These are phyloP conservation scores for Mycogona germanica DNA, from an alignment of 2,888 invertebrate genomes.

Conservation along the genomic window DNA sequence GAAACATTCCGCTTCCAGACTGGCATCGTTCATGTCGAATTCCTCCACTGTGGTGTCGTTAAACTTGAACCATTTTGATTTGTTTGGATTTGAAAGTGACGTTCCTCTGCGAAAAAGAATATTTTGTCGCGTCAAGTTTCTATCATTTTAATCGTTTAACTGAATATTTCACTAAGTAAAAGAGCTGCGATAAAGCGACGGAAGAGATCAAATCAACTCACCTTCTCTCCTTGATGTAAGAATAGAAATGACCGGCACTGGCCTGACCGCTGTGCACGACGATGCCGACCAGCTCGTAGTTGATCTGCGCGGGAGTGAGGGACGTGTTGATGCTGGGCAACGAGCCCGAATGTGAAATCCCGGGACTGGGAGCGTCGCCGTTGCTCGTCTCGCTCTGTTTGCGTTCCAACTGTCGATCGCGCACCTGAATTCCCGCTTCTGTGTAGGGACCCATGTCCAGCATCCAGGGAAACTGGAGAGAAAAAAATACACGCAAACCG, in stretches of 20 bases:
- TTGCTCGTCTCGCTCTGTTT: constrained; percentile 8
- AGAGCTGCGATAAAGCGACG: background rate
- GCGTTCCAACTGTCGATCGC: constrained; percentile 18
- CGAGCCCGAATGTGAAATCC: background rate
- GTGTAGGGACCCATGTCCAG: constrained; percentile 42
- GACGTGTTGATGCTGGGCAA: constrained; percentile 10
- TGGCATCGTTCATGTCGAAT: constrained; percentile 37
- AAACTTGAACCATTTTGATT: constrained; percentile 40
- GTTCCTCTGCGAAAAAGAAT: no score
- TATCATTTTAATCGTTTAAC: constrained; percentile 4
- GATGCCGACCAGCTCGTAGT: constrained; percentile 40
- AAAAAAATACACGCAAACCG: constrained; percentile 4
- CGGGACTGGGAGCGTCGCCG: constrained; percentile 11
- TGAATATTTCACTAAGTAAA: constrained; percentile 1
- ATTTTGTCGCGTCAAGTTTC: no score
- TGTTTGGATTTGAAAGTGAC: constrained; percentile 32
- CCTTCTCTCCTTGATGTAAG: constrained; percentile 36
- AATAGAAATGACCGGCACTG: constrained; percentile 43
- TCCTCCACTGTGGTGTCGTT: constrained; percentile 41
- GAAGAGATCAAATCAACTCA: constrained; percentile 16
- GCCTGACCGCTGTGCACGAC: constrained; percentile 43
- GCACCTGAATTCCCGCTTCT: constrained; percentile 35
- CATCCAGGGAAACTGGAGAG: constrained; percentile 38
- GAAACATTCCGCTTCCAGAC: constrained; percentile 39
- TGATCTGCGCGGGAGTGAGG: constrained; percentile 15